Base-by-base conservation (phyloP, 2,113 vertebrate genomes). In the Psophia crepitans region DNA sequence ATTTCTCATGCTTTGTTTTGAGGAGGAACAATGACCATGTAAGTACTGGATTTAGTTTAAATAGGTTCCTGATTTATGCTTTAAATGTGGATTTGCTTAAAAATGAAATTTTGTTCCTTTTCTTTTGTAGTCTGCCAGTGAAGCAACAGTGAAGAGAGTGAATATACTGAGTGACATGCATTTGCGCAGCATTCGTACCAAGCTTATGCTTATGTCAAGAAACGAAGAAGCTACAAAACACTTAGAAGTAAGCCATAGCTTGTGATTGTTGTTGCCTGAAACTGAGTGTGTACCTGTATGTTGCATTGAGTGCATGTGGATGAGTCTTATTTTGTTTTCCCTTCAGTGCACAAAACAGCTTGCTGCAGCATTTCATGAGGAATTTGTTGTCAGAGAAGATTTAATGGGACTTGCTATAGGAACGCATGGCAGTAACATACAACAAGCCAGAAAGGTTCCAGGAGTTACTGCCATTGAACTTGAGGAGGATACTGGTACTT, bases 141-240 rank as follows among this genome's bases (percentile, higher is more conserved):
- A 98, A 97, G 97, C 98, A 75, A 98, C 98, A 93, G 98, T 98
- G 96, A 99, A 98, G 96, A 97, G 98, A 95, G 98, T 99, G 94
- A 98, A 97, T 84, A 99, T 99, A 87, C 96, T 99, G 91, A 99
- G 98, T 95, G 98, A 99, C 94, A 98, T 99, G 98, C 98, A 99
- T 94, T 97, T 99, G 96, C 98, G 98, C 94, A 98, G 98, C 97
- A 99, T 98, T 93, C 98, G 98, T 76, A 98, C 98, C 21, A 98
- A 99, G 19, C 97, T 99, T 69, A 98, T 99, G 98, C 98, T 99
- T 24, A 98, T 98, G 98, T 98, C 98, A 7, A 98, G 98, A 94
- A 99, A 99, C 4, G 98, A 99, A 96, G 98, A 99, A 85, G 98
- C 98, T 94, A 98, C 98, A 79, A 98, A 98, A 80, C 98, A 98